Base-by-base conservation (phyloP, 2,113 vertebrate genomes). In the Psammodynastes pulverulentus region DNA sequence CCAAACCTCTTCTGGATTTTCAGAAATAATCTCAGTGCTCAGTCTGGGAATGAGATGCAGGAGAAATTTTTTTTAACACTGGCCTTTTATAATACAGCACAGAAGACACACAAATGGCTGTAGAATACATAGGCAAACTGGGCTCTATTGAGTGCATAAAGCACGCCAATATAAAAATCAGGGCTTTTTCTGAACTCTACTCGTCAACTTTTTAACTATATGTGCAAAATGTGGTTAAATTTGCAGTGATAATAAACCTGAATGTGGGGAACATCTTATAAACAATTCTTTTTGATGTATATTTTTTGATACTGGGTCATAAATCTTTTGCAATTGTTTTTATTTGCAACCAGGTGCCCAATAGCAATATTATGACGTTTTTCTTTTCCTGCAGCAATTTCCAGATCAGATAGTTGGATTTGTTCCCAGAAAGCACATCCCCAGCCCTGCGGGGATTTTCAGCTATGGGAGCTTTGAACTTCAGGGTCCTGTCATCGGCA, bases 351-450 rank as follows among this genome's bases (percentile, higher is more conserved):
- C 24, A 23, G 9, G 91, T 52, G 86, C 51, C 7, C 67, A 13
- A 7, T 87, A 58, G 52, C 93, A 3, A 24, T 23, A 58, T 87
- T 51, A 72, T 79, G 67, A 39, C n/a, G 9, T 46, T 94, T 89
- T 92, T 94, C 91, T 96, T 94, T 84, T 94, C 90, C 96, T 96
- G 91, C 97, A 99, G 99, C 98, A 99, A 98, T 99, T 99, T 96
- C 97, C 98, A 79, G 98, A 99, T 91, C 98, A 98, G n/a, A 99
- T 99, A 92, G 98, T 99, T 93, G 99, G 99, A n/a, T 99, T 99
- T 97, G 98, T 99, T 62, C 99, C 99, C 48, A 98, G 99, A 93
- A 99, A 99, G 95, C 99, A 99, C 21, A 97, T 99, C 43, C 96
- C 97, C 15, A 98, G 98, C 29, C 93, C 97, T 29, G 98, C 98